These are phyloP conservation scores for Xylota sylvarum DNA, from an alignment of 2,888 invertebrate species.

Conservation along the genomic window DNA sequence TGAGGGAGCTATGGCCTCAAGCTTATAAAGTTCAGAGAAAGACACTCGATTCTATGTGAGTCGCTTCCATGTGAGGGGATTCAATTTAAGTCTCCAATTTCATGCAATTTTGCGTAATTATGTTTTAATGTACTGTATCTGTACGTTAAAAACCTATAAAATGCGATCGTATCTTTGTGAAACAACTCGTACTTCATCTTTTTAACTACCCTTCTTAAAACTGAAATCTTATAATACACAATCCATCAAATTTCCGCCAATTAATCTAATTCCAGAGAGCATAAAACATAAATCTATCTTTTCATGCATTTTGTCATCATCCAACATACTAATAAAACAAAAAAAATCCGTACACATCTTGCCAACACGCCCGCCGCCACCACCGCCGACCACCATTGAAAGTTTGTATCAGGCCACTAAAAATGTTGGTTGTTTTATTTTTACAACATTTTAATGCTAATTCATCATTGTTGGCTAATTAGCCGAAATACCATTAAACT, in stretches of 20 bases:
- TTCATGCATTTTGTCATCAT: conserved; percentile 21
- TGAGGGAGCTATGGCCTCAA: too few relatives aligned
- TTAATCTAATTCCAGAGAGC: neutral
- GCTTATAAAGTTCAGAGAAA: too few relatives aligned
- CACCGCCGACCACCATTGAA: neutral
- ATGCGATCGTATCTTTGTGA: too few relatives aligned
- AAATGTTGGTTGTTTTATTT: conserved; percentile 25
- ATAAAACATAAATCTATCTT: conserved; percentile 22
- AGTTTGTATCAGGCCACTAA: conserved; percentile 4
- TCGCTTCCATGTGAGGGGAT: too few relatives aligned
- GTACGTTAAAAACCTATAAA: too few relatives aligned
- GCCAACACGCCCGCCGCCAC: neutral
- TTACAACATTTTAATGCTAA: conserved; percentile 62
- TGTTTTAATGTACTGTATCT: too few relatives aligned
- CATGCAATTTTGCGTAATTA: too few relatives aligned
- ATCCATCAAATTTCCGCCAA: neutral
- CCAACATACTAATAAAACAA: neutral
- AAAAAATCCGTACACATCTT: neutral
- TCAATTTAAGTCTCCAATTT: too few relatives aligned
- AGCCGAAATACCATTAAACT: conserved; percentile 63
- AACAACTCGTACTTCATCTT: too few relatives aligned
- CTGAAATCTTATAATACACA: neutral
- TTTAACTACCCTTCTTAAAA: too few relatives aligned
- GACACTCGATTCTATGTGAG: too few relatives aligned
- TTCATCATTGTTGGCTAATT: conserved; percentile 58